Percentiles rank a stretch among this genome's conserved stretches.
These are phyloP conservation scores for Drosophila pandora DNA, from an alignment of 1,140 invertebrate species.

Conservation along the genomic window DNA sequence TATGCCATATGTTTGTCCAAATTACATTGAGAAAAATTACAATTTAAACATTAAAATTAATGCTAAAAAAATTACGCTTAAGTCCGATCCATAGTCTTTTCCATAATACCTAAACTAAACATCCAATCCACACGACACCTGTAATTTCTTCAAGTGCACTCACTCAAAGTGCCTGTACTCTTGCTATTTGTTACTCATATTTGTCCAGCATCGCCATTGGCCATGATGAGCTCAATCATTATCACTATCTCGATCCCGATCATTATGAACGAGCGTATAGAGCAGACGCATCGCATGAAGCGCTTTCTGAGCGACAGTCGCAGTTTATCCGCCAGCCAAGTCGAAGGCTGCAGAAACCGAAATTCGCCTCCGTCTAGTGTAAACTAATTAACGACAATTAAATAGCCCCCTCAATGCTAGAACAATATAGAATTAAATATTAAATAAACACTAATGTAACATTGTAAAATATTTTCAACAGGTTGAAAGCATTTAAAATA, in stretches of 20 bases:
- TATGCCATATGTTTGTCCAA: conserved; percentile 60
- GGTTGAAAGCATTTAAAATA: conserved; percentile 57
- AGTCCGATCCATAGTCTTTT: neutral
- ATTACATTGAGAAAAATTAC: conserved; percentile 1
- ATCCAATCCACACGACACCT: too few species aligned
- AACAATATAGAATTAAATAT: conserved; percentile 8
- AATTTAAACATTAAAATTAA: neutral
- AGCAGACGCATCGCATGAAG: conserved; percentile 40
- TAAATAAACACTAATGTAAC: conserved; percentile 26
- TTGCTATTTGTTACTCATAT: conserved; percentile 49
- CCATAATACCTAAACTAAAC: neutral
- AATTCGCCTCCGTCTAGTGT: conserved; percentile 32
- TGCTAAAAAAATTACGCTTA: neutral
- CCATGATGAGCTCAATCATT: conserved; percentile 1
- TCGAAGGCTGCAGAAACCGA: conserved; percentile 31
- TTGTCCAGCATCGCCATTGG: conserved; percentile 57
- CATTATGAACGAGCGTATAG: conserved; percentile 5
- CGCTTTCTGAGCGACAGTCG: conserved; percentile 55
- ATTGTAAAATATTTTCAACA: conserved; percentile 62
- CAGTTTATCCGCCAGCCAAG: conserved; percentile 62
- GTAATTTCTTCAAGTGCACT: conserved; percentile 42
- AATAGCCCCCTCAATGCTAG: conserved; percentile 16
- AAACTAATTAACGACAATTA: conserved; percentile 35
- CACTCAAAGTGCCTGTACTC: neutral
- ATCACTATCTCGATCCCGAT: conserved; percentile 22